Conservation (phyloP, 2,888 invertebrate genomes). For the Meganola albula region DNA sequence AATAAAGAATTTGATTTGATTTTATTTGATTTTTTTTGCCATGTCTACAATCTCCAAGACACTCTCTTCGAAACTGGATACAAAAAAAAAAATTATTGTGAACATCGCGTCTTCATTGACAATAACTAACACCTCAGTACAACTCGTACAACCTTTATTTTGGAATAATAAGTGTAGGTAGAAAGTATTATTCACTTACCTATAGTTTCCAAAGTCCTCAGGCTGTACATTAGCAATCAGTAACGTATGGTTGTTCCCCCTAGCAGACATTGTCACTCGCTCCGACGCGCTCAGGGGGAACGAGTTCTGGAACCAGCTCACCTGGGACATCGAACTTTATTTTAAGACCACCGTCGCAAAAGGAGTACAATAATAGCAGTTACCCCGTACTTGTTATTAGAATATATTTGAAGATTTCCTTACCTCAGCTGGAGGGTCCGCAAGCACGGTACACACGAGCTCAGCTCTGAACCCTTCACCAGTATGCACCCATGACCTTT, state of each 20-base stretch:
- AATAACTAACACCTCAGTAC: no score
- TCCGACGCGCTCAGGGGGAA: slow-evolving; percentile 82
- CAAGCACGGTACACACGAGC: slow-evolving; percentile 81
- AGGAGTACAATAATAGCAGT: not conserved
- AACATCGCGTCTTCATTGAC: no score
- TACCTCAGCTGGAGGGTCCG: slow-evolving; percentile 83
- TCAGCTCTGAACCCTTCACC: slow-evolving; percentile 83
- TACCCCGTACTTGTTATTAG: not conserved
- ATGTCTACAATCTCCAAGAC: no score
- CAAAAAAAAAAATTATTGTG: no score
- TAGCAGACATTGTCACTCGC: slow-evolving; percentile 81
- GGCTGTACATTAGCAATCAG: slow-evolving; percentile 81
- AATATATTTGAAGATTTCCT: slow-evolving; percentile 27
- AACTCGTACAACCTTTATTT: no score
- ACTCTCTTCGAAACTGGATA: no score
- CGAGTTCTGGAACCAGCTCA: slow-evolving; percentile 85
- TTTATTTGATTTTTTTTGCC: no score
- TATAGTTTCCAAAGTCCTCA: slow-evolving; percentile 84
- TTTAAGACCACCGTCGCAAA: not conserved
- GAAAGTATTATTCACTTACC: no score
- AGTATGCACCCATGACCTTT: slow-evolving; percentile 83
- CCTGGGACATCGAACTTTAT: slow-evolving; percentile 53
- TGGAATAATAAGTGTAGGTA: no score
- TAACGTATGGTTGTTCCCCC: slow-evolving; percentile 83
- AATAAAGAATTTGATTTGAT: no score